Evolutionary conservation across 2,888 invertebrate species (phyloP).

Genomic region (Melinaea marsaeus): DNA sequence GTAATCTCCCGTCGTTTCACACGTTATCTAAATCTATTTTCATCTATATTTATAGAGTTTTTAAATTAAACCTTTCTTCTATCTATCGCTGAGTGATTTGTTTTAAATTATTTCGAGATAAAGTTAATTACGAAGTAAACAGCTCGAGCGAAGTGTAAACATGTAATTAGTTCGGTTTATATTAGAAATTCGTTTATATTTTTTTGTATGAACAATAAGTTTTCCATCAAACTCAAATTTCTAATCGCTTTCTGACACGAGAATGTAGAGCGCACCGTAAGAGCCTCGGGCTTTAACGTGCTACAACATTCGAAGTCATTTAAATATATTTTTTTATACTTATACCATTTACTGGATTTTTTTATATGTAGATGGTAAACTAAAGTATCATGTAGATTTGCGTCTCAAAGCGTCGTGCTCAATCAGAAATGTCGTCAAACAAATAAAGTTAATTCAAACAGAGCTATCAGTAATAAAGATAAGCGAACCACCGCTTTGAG

Average conservation of each 20-base stretch:
- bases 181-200: too few relatives aligned
- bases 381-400: too few relatives aligned
- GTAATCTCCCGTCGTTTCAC: slow-evolving; percentile 30
- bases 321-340: slow-evolving; percentile 1
- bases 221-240: slow-evolving; percentile 66
- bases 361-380: too few relatives aligned
- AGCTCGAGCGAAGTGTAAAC: too few relatives aligned
- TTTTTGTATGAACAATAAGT: slow-evolving; percentile 36
- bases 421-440: slow-evolving; percentile 4
- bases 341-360: too few relatives aligned
- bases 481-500: slow-evolving; percentile 22
- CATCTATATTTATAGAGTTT: too few relatives aligned
- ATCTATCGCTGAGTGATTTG: too few relatives aligned
- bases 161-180: too few relatives aligned
- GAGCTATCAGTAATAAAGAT: slow-evolving; percentile 29
- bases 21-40: slow-evolving; percentile 22
- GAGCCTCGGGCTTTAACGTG: slow-evolving; percentile 44
- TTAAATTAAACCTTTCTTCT: too few relatives aligned
- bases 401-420: too few relatives aligned
- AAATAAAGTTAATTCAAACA: slow-evolving; percentile 17
- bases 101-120: too few relatives aligned
- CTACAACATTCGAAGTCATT: slow-evolving; percentile 21
- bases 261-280: slow-evolving; percentile 68
- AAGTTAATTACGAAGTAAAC: too few relatives aligned
- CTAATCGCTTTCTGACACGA: slow-evolving; percentile 61